phyloP scores from a whole-genome alignment of 2,113 vertebrate genomes.

The Taurulus bubalis region DNA sequence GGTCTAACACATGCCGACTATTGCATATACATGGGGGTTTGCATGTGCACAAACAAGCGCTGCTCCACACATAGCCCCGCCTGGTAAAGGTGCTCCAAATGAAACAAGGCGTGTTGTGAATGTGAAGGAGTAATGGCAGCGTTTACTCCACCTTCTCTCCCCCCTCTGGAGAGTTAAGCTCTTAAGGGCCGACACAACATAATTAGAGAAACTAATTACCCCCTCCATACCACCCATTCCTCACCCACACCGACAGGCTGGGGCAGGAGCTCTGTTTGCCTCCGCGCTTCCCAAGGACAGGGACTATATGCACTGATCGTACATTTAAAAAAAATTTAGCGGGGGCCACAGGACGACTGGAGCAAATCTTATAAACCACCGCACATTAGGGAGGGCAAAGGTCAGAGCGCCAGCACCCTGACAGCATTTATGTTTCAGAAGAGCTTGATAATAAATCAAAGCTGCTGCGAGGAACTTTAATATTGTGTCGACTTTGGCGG shows the following conservation, averaged over 20 bases:
- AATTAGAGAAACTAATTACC: conserved; percentile 78
- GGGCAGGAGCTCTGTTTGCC: conserved; percentile 58
- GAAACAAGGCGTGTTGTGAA: conserved; percentile 40
- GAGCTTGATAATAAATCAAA: background rate
- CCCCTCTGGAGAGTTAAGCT: conserved; percentile 14
- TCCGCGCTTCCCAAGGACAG: conserved; percentile 19
- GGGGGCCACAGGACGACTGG: background rate
- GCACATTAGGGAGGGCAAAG: background rate
- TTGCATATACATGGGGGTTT: conserved; percentile 29
- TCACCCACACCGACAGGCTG: conserved; percentile 63
- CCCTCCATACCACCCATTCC: conserved; percentile 68
- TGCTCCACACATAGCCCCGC: conserved; percentile 18
- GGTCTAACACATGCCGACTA: conserved; percentile 68
- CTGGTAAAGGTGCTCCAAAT: conserved; percentile 36
- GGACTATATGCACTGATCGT: conserved; percentile 6
- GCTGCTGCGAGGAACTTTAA: background rate
- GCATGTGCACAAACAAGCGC: conserved; percentile 57
- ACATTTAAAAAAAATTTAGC: background rate
- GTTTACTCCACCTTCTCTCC: conserved; percentile 43
- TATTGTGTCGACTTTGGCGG: background rate
- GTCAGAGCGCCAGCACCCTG: background rate
- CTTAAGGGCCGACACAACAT: conserved; percentile 51
- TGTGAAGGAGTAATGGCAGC: conserved; percentile 48
- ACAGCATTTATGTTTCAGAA: background rate
- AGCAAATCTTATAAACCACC: background rate